A percentile compares a stretch with the other conserved stretches of the same genome.
phyloP scores from a whole-genome alignment of 2,113 vertebrate species.

The Herpetotheres cachinnans region DNA sequence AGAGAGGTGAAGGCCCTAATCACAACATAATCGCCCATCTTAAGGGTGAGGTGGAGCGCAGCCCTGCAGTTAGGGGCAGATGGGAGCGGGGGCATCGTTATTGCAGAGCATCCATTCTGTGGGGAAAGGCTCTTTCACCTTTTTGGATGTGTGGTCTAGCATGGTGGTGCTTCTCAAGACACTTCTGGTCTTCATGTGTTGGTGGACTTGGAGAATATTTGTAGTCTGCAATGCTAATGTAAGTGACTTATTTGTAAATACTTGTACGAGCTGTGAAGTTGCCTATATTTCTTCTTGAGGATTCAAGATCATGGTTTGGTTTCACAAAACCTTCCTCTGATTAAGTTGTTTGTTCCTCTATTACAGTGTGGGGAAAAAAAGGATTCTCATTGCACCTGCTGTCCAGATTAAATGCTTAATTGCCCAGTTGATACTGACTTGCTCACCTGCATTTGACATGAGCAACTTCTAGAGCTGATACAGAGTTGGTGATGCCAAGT shows the following conservation, averaged over 20 bases:
- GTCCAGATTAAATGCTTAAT: background rate
- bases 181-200: fast-evolving
- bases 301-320: background rate
- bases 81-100: background rate
- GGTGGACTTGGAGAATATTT: background rate
- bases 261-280: background rate
- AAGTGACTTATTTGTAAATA: background rate
- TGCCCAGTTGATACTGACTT: background rate
- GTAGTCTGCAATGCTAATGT: fast-evolving
- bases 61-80: background rate
- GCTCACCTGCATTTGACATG: background rate
- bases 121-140: background rate
- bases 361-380: background rate
- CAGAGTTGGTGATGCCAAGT: background rate
- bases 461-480: background rate
- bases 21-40: fast-evolving
- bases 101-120: background rate
- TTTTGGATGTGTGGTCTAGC: fast-evolving
- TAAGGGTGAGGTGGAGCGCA: background rate
- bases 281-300: background rate
- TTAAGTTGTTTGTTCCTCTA: background rate
- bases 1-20: no score
- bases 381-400: background rate
- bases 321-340: background rate
- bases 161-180: fast-evolving